Conservation (phyloP, 2,888 invertebrate species). For the Megamerina dolium region DNA sequence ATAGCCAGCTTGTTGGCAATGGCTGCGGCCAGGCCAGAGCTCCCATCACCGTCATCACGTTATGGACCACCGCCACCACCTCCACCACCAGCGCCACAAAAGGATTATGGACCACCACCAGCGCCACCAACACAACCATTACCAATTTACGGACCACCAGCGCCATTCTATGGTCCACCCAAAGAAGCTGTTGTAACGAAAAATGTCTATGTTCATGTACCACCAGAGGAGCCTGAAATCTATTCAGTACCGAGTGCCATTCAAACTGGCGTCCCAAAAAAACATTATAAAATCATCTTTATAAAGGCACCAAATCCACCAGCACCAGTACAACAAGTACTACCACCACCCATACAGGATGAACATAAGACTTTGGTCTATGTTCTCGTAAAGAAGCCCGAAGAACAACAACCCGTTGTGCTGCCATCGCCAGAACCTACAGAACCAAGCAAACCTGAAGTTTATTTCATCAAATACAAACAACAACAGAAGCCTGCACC, state of each 20-base stretch:
- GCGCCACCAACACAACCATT: constrained; percentile 33
- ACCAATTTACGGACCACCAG: constrained; percentile 45
- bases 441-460: constrained; percentile 83
- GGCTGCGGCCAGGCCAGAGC: constrained; percentile 49
- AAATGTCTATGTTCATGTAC: constrained; percentile 54
- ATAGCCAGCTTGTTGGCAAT: constrained; percentile 45
- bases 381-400: constrained; percentile 83
- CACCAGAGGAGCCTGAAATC: constrained; percentile 52
- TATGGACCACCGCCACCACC: constrained; percentile 40
- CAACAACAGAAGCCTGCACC: constrained; percentile 41
- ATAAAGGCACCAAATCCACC: constrained; percentile 54
- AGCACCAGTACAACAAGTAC: constrained; percentile 50
- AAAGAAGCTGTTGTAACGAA: constrained; percentile 44
- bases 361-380: constrained; percentile 86
- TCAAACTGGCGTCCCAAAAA: constrained; percentile 51
- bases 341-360: constrained; percentile 68
- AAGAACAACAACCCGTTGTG: constrained; percentile 71
- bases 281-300: constrained; percentile 56
- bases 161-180: constrained; percentile 43
- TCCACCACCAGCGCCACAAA: constrained; percentile 37
- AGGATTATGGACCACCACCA: constrained; percentile 43
- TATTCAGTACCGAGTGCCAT: constrained; percentile 46
- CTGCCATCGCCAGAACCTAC: constrained; percentile 77
- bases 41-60: constrained; percentile 44
- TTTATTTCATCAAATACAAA: constrained; percentile 80